A percentile compares a stretch with the other conserved stretches of the same genome.
Evolutionary conservation across 2,888 invertebrate species (phyloP).

Genomic region (Salpingus planirostris): DNA sequence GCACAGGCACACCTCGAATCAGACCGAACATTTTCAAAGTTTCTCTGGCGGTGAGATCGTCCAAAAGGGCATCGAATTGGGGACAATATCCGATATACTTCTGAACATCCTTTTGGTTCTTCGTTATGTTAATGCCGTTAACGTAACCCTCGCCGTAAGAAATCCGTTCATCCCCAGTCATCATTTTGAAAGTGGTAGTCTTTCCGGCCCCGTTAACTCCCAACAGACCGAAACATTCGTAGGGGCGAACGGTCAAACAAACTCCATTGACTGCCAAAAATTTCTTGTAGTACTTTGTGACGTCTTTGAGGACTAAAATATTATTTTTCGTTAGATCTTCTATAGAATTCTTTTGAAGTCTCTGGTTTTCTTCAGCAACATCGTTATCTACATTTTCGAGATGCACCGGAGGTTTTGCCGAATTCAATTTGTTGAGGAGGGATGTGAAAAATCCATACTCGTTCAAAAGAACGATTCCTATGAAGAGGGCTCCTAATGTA

Average conservation of each 20-base stretch:
- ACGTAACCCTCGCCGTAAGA: conserved; percentile 64
- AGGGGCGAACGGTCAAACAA: conserved; percentile 54
- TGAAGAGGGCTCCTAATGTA: conserved; percentile 48
- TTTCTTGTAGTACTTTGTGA: conserved; percentile 63
- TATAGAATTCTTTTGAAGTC: conserved; percentile 40
- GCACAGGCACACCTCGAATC: conserved; percentile 40
- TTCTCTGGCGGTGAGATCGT: conserved; percentile 48
- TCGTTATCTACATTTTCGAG: conserved; percentile 42
- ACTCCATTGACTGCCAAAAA: conserved; percentile 69
- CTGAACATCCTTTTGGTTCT: conserved; percentile 50
- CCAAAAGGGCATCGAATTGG: conserved; percentile 49
- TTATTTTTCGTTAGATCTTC: conserved; percentile 37
- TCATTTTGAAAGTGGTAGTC: conserved; percentile 82
- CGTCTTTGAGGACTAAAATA: conserved; percentile 52
- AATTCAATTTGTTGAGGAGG: conserved; percentile 36
- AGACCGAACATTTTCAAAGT: conserved; percentile 46
- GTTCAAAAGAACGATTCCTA: conserved; percentile 51
- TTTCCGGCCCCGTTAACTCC: conserved; percentile 85
- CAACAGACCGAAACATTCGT: conserved; percentile 74
- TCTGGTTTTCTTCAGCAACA: conserved; percentile 47
- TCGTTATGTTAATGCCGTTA: conserved; percentile 36
- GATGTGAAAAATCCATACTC: conserved; percentile 53
- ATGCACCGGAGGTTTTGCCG: conserved; percentile 4
- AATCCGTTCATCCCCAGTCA: conserved; percentile 72
- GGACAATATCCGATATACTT: conserved; percentile 50